These are phyloP conservation scores for Villa cingulata DNA, from an alignment of 2,888 invertebrate species.

Conservation along the genomic window DNA sequence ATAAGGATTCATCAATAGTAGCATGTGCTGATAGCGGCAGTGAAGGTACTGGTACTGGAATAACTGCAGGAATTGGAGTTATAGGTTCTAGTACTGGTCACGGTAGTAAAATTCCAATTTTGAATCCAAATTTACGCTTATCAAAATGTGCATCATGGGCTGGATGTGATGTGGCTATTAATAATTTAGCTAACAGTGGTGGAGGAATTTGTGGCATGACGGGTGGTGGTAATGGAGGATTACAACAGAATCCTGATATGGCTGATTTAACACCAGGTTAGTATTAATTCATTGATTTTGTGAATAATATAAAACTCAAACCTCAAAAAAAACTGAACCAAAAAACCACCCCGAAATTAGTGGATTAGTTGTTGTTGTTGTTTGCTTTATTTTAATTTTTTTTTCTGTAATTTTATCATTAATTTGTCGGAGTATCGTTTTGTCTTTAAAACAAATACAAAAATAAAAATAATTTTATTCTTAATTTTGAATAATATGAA, in stretches of 20 bases:
- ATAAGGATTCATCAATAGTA: neutral
- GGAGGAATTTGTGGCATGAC: neutral
- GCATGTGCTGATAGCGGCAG: too few species aligned
- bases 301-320: neutral
- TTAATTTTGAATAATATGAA: too few species aligned
- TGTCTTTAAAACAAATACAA: slow-evolving; percentile 1
- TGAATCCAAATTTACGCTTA: slow-evolving; percentile 41
- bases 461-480: slow-evolving; percentile 1
- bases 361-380: neutral
- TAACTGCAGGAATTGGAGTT: neutral
- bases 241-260: slow-evolving; percentile 25
- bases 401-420: too few species aligned
- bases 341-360: too few species aligned
- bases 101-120: slow-evolving; percentile 51
- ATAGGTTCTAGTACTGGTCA: neutral
- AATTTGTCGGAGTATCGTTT: neutral
- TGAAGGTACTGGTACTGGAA: neutral
- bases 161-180: slow-evolving; percentile 35
- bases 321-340: too few species aligned
- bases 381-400: neutral
- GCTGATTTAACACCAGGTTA: slow-evolving; percentile 45
- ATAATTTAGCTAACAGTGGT: neutral
- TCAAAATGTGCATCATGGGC: slow-evolving; percentile 63
- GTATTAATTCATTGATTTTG: slow-evolving; percentile 11
- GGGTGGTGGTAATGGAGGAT: neutral